Evolutionary conservation across 2,888 invertebrate species (phyloP).

Genomic region (Hypomecis punctinalis): DNA sequence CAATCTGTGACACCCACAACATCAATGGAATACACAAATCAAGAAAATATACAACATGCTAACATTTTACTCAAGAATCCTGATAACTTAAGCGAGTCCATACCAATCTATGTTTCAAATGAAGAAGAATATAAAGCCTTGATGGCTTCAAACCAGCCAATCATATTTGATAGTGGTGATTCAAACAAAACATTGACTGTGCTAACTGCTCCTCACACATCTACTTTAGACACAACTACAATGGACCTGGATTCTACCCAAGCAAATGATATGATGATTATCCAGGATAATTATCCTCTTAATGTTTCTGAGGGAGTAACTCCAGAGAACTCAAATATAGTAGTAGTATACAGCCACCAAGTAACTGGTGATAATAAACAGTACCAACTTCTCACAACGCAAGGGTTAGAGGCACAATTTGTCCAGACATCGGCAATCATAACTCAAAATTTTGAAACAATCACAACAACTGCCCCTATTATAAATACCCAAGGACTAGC

Average conservation of each 20-base stretch:
- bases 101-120: conserved; percentile 80
- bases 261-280: conserved; percentile 86
- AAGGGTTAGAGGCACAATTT: conserved; percentile 70
- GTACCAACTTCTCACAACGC: conserved; percentile 76
- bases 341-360: conserved; percentile 87
- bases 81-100: conserved; percentile 66
- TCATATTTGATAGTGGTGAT: conserved; percentile 74
- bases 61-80: conserved; percentile 67
- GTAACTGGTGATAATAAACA: conserved; percentile 84
- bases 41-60: conserved; percentile 52
- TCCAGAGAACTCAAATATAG: conserved; percentile 85
- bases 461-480: conserved; percentile 76
- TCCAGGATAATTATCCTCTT: conserved; percentile 85
- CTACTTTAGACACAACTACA: conserved; percentile 57
- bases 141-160: conserved; percentile 74
- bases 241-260: conserved; percentile 81
- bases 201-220: conserved; percentile 62
- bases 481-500: conserved; percentile 72
- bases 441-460: conserved; percentile 75
- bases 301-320: conserved; percentile 80
- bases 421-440: conserved; percentile 73
- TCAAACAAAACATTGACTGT: conserved; percentile 73
- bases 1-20: conserved; percentile 56
- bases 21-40: conserved; percentile 61
- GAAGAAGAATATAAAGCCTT: conserved; percentile 81